Conservation (phyloP, 2,888 invertebrate species). For the Pyralis farinalis region DNA sequence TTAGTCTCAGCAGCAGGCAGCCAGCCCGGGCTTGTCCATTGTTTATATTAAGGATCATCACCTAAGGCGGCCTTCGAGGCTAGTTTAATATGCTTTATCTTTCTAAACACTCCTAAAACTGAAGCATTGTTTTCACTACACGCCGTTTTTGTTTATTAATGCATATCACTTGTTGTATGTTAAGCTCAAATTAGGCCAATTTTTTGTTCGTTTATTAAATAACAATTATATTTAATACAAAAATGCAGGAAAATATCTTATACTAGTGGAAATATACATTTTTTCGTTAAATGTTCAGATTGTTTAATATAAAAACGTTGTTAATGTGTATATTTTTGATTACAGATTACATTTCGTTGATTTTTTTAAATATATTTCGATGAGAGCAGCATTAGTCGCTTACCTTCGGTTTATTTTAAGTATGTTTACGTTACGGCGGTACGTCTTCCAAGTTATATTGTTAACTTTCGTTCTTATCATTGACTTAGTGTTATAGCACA, state of each 20-base stretch:
- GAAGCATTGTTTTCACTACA: background rate
- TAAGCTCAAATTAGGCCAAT: conserved; percentile 55
- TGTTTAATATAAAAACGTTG: conserved; percentile 4
- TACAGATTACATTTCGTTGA: conserved; percentile 30
- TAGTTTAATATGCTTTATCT: conserved; percentile 27
- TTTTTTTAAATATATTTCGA: conserved; percentile 34
- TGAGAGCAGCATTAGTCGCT: background rate
- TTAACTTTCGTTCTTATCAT: conserved; percentile 35
- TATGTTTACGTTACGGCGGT: conserved; percentile 44
- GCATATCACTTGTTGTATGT: conserved; percentile 36
- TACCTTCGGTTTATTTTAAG: conserved; percentile 22
- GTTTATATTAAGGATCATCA: conserved; percentile 74
- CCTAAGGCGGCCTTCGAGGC: conserved; percentile 27
- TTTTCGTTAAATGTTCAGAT: conserved; percentile 20
- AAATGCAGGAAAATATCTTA: conserved; percentile 18
- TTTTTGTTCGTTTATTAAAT: conserved; percentile 33
- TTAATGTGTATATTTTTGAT: conserved; percentile 69
- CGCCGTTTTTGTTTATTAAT: conserved; percentile 20
- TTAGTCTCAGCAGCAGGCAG: background rate
- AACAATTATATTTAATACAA: conserved; percentile 8
- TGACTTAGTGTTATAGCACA: conserved; percentile 52
- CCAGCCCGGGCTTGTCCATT: conserved; percentile 25
- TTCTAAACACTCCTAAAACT: conserved; percentile 9
- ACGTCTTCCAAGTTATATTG: conserved; percentile 63
- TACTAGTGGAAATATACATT: conserved; percentile 24